Base-by-base conservation (phyloP, 2,888 invertebrate genomes). In the Torymus tubicola region DNA sequence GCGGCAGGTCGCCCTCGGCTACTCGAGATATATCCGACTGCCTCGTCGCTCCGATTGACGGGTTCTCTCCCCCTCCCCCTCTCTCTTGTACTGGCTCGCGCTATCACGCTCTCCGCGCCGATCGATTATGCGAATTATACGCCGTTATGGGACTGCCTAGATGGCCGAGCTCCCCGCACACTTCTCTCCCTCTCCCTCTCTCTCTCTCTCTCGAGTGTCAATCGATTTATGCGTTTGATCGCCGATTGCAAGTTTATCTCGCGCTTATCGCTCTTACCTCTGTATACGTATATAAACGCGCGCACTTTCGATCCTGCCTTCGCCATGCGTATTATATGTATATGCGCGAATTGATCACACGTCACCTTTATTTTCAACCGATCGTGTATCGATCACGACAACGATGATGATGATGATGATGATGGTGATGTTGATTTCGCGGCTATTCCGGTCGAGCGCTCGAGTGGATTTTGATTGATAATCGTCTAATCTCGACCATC, bases 1-100 rank as follows among this genome's bases (percentile, higher is more conserved):
- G 72, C 61, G 73, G 81, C 42, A 73, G 78, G 82, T 86, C 86
- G 87, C 87, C 87, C 87, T 85, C 86, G 88, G 87, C 84, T 86
- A 83, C 84, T 85, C 84, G 84, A 85, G 85, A 84, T 84, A 84
- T 84, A 84, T 84, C 83, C 78, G 75, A 82, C 68, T 75, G 78
- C 70, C 74, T 79, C 55, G 78, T 57, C 74, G 76, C 80, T 78
- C 79, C 81, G 74, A 77, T 77, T 77, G 83, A 83, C 81, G 81
- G 70, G 58, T 78, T 67, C 77, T 18, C 72, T 71, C 75, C 78
- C 76, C 71, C 80, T 72, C 42, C 69, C 80, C 82, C 75, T 73
- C 71, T 21, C 21, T 21, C 21, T 21, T 21, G 21, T 21, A 21
- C 21, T 21, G 21, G 65, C 55, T 78, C 81, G 78, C 70, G 31